These are phyloP conservation scores for Paramisgurnus dabryanus DNA, from an alignment of 2,113 vertebrate species.

Conservation along the genomic window DNA sequence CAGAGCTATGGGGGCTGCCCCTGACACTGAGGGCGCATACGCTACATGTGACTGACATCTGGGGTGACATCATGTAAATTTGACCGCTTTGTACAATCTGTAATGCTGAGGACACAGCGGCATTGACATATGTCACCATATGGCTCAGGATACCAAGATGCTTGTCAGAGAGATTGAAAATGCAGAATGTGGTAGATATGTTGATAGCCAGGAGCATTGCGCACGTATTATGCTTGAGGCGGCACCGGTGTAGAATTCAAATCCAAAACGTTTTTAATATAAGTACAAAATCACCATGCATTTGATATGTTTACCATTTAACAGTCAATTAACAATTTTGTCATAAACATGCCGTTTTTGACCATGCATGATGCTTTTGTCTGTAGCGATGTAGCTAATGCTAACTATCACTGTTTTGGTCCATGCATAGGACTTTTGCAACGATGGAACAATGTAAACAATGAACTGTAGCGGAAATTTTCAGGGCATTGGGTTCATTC, in stretches of 20 bases:
- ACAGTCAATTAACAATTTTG: too few species aligned
- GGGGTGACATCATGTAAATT: conserved; percentile 55
- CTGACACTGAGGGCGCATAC: conserved; percentile 45
- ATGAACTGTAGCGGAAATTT: conserved; percentile 1
- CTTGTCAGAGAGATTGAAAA: neutral
- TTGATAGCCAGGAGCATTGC: too few species aligned
- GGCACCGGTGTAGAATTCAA: neutral
- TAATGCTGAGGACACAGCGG: conserved; percentile 44
- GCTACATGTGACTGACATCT: conserved; percentile 53
- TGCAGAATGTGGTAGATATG: too few species aligned
- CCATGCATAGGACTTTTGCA: neutral
- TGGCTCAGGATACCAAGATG: conserved; percentile 34
- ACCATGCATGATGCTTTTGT: too few species aligned
- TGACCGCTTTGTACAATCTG: conserved; percentile 56
- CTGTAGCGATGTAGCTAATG: neutral
- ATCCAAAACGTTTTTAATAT: too few species aligned
- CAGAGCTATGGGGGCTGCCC: conserved; percentile 36
- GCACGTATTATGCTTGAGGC: neutral
- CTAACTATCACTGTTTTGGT: neutral
- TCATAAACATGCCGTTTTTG: too few species aligned
- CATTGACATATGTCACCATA: conserved; percentile 57
- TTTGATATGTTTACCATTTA: too few species aligned
- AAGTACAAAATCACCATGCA: neutral
- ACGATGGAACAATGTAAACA: neutral
- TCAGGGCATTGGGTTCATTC: conserved; percentile 9